Evolutionary conservation across 2,888 invertebrate genomes (phyloP).

Genomic region (Holacanthella duospinosa): DNA sequence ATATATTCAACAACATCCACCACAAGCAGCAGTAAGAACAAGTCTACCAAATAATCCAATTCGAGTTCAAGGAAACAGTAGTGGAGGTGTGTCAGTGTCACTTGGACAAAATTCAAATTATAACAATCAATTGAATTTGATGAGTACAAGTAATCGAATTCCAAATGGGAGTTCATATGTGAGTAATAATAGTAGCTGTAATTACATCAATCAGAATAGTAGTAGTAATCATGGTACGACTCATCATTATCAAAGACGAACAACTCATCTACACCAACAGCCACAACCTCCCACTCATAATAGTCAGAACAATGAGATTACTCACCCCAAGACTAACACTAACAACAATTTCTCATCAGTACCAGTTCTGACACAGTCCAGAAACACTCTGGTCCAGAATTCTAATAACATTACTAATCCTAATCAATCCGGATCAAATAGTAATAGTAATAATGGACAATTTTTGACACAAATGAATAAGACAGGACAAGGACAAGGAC

Average conservation of each 20-base stretch:
- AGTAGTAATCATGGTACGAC: not conserved
- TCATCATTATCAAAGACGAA: not conserved
- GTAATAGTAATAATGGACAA: too few relatives aligned
- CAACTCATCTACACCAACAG: not conserved
- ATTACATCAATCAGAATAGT: not conserved
- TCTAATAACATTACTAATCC: too few relatives aligned
- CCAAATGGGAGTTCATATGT: too few relatives aligned
- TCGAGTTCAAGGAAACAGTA: not conserved
- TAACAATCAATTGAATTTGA: slow-evolving; percentile 2
- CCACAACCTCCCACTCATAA: not conserved
- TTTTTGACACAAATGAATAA: too few relatives aligned
- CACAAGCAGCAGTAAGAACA: not conserved
- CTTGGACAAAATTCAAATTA: slow-evolving; percentile 5
- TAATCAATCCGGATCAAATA: too few relatives aligned
- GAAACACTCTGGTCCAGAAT: not conserved
- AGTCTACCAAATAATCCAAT: not conserved
- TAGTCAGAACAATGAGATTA: not conserved
- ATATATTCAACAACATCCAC: not conserved
- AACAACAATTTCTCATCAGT: not conserved
- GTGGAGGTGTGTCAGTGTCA: slow-evolving; percentile 7
- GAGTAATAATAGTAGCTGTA: not conserved
- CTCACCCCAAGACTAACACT: not conserved
- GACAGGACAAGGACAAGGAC: not conserved
- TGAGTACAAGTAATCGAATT: not conserved
- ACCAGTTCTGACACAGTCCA: slow-evolving; percentile 3